These are phyloP conservation scores for Actenoides lindsayi DNA, from an alignment of 2,113 vertebrate genomes.

Conservation along the genomic window DNA sequence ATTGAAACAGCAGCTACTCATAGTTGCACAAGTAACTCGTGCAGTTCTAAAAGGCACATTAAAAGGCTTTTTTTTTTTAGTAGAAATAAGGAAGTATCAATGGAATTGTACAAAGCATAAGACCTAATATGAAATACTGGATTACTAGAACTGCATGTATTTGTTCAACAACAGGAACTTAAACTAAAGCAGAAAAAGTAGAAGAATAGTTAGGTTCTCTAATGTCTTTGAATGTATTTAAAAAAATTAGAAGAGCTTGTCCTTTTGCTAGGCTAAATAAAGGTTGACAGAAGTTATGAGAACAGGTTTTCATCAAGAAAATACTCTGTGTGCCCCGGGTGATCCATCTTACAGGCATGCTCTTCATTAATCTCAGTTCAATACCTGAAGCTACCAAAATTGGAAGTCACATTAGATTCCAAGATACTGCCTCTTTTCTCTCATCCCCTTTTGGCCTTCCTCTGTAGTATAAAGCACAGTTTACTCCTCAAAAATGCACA, in stretches of 20 bases:
- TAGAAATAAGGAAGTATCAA: not conserved
- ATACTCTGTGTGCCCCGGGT: not conserved
- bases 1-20: not conserved
- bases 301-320: not conserved
- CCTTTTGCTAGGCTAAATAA: not conserved
- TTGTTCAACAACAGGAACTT: not conserved
- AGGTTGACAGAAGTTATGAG: not conserved
- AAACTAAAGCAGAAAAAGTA: not conserved
- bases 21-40: not conserved
- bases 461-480: not conserved
- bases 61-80: not conserved
- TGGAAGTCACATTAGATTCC: not conserved
- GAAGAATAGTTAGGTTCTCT: not conserved
- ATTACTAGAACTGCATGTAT: not conserved
- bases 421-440: not conserved
- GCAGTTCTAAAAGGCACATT: not conserved
- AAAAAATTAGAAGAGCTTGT: not conserved
- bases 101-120: not conserved
- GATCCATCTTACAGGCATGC: not conserved
- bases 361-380: not conserved
- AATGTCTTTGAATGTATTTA: not conserved
- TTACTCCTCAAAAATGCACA: not conserved
- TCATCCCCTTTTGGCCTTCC: fast-evolving
- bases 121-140: not conserved
- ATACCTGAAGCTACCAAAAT: not conserved